Evolutionary conservation across 2,797 vertebrate species (phyloP).

Genomic region (Myotis pilosus): DNA sequence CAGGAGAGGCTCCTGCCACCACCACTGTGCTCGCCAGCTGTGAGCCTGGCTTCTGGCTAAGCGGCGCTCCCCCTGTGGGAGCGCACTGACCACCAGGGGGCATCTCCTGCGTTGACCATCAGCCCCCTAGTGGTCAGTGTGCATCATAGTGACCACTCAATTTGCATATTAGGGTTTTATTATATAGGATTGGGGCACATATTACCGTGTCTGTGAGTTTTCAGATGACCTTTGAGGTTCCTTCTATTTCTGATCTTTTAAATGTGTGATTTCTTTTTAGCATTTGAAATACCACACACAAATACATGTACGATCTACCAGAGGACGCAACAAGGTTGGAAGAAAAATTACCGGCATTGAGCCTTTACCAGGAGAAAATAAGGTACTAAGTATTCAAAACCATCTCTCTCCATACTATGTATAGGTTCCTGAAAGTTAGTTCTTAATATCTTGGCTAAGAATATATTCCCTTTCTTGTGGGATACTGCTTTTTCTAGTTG

Average conservation of each 20-base stretch:
- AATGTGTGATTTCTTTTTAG: conserved; percentile 81
- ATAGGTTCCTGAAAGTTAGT: conserved; percentile 22
- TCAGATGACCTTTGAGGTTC: conserved; percentile 24
- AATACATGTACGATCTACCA: conserved; percentile 97
- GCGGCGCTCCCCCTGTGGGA: too few relatives aligned
- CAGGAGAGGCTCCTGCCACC: too few relatives aligned
- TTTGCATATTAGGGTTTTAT: too few relatives aligned
- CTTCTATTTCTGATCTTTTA: conserved; percentile 45
- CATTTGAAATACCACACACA: conserved; percentile 99
- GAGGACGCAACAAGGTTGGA: conserved; percentile 98
- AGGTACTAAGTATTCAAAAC: conserved; percentile 85
- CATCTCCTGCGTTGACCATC: too few relatives aligned
- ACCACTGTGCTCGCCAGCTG: too few relatives aligned
- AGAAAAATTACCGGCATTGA: conserved; percentile 99
- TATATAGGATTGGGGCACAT: background rate
- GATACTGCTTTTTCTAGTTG: conserved; percentile 46
- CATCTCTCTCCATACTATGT: conserved; percentile 1
- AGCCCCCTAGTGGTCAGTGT: too few relatives aligned
- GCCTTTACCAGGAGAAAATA: conserved; percentile 98
- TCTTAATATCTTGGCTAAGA: conserved; percentile 39
- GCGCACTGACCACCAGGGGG: too few relatives aligned
- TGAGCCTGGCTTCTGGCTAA: too few relatives aligned
- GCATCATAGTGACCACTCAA: too few relatives aligned
- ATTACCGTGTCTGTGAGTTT: background rate
- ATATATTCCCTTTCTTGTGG: background rate